A percentile compares a stretch with the other conserved stretches of the same genome.
Conservation (phyloP, 2,797 vertebrate genomes). For the Pangasius krempfi region DNA sequence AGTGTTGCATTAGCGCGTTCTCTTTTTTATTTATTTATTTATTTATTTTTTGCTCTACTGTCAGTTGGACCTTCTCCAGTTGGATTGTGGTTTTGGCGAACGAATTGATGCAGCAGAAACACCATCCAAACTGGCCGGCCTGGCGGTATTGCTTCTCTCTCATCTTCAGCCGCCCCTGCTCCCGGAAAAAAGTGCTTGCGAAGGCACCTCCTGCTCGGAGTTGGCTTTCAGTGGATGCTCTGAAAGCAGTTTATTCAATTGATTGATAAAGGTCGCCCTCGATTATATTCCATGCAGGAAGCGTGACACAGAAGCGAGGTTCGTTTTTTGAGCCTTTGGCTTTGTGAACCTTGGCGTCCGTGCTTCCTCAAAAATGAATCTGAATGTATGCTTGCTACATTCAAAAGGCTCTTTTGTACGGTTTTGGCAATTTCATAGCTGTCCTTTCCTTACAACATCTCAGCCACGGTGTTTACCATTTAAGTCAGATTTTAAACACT, state of each 20-base stretch:
- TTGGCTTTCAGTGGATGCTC: constrained; percentile 56
- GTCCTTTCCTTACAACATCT: not conserved
- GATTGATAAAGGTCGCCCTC: constrained; percentile 62
- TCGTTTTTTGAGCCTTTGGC: constrained; percentile 27
- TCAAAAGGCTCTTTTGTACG: constrained; percentile 4
- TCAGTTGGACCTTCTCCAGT: constrained; percentile 37
- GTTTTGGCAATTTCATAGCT: not conserved
- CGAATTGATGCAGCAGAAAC: constrained; percentile 50
- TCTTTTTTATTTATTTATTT: not conserved
- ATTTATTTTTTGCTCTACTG: not conserved
- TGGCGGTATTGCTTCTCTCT: constrained; percentile 53
- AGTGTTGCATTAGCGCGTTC: constrained; percentile 16
- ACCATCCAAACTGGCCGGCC: constrained; percentile 35
- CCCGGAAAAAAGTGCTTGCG: constrained; percentile 47
- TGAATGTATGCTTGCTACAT: not conserved
- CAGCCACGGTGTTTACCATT: not conserved
- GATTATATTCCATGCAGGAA: constrained; percentile 55
- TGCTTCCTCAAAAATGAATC: not conserved
- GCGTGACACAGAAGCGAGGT: constrained; percentile 29
- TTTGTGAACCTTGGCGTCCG: constrained; percentile 8
- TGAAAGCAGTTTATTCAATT: constrained; percentile 65
- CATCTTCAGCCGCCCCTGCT: constrained; percentile 38
- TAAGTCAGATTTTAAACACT: not conserved
- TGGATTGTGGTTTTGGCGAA: constrained; percentile 29
- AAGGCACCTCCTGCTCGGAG: constrained; percentile 50